A percentile compares a stretch with the other conserved stretches of the same genome.
Conservation (phyloP, 2,113 vertebrate species). For the Todiramphus saurophagus region DNA sequence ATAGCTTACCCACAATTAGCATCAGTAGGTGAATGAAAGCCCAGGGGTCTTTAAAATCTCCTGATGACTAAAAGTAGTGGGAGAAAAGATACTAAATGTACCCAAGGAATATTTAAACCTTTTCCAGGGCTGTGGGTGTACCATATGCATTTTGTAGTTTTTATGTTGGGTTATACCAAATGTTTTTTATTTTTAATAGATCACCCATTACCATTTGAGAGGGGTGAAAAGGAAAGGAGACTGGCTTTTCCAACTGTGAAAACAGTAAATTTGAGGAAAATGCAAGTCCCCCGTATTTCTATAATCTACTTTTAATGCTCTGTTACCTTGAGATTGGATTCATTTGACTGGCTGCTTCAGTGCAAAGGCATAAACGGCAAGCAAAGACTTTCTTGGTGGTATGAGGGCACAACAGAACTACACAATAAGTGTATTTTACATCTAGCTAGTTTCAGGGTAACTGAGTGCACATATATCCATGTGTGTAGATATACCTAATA, state of each 20-base stretch:
- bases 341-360: neutral
- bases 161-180: neutral
- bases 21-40: neutral
- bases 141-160: neutral
- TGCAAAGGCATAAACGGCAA: neutral
- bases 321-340: neutral
- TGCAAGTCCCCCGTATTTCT: rapidly evolving
- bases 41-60: neutral
- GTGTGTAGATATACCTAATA: neutral
- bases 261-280: neutral
- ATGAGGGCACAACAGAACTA: neutral
- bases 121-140: conserved; percentile 3
- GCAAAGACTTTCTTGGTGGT: neutral
- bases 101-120: neutral
- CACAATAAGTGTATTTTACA: neutral
- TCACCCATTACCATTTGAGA: neutral
- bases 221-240: neutral
- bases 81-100: conserved; percentile 13
- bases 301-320: neutral
- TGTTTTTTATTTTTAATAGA: neutral
- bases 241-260: neutral
- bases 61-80: conserved; percentile 6
- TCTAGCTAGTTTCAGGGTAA: neutral
- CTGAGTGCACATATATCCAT: neutral
- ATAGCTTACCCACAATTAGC: neutral